Evolutionary conservation across 2,888 invertebrate genomes (phyloP).

Genomic region (Ectemnius cavifrons): DNA sequence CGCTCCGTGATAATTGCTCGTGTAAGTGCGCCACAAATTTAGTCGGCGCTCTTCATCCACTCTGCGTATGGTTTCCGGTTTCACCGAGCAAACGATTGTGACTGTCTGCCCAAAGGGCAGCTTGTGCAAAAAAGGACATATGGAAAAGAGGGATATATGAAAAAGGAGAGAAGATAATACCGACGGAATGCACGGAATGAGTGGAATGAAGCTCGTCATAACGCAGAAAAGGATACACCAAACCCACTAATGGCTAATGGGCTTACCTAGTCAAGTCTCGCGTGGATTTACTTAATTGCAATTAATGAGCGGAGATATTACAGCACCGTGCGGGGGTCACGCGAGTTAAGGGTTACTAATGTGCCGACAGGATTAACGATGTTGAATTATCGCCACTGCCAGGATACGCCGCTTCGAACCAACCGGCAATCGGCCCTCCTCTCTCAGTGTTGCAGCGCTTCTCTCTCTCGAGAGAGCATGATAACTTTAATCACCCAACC

Average conservation of each 20-base stretch:
- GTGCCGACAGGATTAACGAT: constrained; percentile 76
- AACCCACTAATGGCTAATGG: no score
- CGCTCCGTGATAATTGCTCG: background rate
- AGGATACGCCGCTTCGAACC: background rate
- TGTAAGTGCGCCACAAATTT: constrained; percentile 8
- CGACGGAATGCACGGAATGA: no score
- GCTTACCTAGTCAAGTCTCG: constrained; percentile 14
- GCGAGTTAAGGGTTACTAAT: constrained; percentile 74
- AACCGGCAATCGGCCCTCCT: constrained; percentile 2
- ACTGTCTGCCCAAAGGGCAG: no score
- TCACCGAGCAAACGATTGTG: no score
- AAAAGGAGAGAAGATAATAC: no score
- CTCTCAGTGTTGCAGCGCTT: constrained; percentile 15
- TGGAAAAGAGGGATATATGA: no score
- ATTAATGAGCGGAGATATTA: constrained; percentile 77
- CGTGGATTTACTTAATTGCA: constrained; percentile 77
- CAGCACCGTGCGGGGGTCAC: constrained; percentile 65
- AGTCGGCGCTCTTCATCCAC: background rate
- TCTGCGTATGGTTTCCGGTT: no score
- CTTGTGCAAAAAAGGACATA: no score
- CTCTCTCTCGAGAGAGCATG: constrained; percentile 17
- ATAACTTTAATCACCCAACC: constrained; percentile 31
- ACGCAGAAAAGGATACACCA: no score
- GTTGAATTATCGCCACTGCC: constrained; percentile 71
- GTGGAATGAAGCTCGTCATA: no score